Percentiles rank a stretch among this genome's conserved stretches.
Conservation (phyloP, 2,888 invertebrate genomes). For the Lysandra coridon region DNA sequence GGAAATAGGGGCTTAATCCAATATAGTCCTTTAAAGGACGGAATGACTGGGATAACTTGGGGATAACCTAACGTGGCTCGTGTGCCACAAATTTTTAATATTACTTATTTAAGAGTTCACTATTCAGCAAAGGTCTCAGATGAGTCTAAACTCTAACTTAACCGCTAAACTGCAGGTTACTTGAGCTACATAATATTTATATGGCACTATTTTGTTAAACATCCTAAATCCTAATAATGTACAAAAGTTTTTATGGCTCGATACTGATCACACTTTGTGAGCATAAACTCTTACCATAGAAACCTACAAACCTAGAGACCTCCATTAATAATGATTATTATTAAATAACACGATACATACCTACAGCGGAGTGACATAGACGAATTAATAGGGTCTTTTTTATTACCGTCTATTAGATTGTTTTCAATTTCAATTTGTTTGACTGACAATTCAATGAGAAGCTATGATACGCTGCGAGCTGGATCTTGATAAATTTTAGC, state of each 20-base stretch:
- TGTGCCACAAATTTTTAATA: no score
- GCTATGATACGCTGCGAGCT: constrained; percentile 1
- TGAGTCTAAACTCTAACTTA: no score
- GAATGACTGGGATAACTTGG: no score
- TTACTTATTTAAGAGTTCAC: no score
- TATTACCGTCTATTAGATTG: constrained; percentile 16
- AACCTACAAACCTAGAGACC: constrained; percentile 7
- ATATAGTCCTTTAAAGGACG: no score
- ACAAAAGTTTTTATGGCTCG: not conserved
- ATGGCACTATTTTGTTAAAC: no score
- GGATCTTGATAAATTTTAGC: constrained; percentile 8
- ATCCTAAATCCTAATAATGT: no score
- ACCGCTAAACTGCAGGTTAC: no score
- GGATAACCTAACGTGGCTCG: no score
- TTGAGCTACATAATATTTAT: no score
- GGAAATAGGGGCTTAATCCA: no score
- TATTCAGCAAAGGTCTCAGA: no score
- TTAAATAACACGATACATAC: constrained; percentile 9
- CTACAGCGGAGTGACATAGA: not conserved
- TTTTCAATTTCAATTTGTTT: constrained; percentile 21
- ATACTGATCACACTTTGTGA: not conserved
- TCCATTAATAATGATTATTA: constrained; percentile 12
- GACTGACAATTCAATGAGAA: constrained; percentile 17
- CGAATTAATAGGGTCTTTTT: constrained; percentile 17
- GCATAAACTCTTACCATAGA: not conserved